These are phyloP conservation scores for Melikaiella ostensackeni DNA, from an alignment of 2,888 invertebrate species.

Conservation along the genomic window DNA sequence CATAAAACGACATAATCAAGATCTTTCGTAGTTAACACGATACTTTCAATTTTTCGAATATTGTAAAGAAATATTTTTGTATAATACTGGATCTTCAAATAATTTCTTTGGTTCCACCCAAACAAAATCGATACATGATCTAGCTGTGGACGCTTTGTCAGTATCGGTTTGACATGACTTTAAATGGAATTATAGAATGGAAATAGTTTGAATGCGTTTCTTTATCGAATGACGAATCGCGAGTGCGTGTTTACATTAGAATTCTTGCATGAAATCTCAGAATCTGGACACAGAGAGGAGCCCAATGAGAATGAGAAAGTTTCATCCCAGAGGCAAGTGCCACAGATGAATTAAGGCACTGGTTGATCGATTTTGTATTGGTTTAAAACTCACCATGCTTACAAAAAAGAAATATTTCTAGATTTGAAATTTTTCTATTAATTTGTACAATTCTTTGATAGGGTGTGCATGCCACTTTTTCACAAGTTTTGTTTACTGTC, in stretches of 20 bases:
- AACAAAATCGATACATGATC: slow-evolving; percentile 33
- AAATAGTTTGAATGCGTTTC: slow-evolving; percentile 44
- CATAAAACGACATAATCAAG: slow-evolving; percentile 23
- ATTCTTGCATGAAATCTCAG: slow-evolving; percentile 69
- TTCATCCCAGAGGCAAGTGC: slow-evolving; percentile 53
- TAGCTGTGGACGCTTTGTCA: slow-evolving; percentile 21
- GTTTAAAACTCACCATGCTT: slow-evolving; percentile 42
- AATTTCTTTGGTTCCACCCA: slow-evolving; percentile 21
- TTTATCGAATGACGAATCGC: slow-evolving; percentile 40
- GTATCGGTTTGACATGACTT: slow-evolving; percentile 35
- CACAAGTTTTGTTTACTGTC: slow-evolving; percentile 39
- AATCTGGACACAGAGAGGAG: slow-evolving; percentile 75
- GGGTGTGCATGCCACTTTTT: slow-evolving; percentile 52
- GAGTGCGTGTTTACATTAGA: slow-evolving; percentile 56
- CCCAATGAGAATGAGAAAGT: slow-evolving; percentile 48
- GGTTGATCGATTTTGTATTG: slow-evolving; percentile 47
- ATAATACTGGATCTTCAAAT: slow-evolving; percentile 6
- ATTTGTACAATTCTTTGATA: slow-evolving; percentile 40
- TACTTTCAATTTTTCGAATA: slow-evolving; percentile 25
- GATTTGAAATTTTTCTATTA: slow-evolving; percentile 16
- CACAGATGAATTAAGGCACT: slow-evolving; percentile 45
- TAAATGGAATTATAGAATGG: slow-evolving; percentile 44
- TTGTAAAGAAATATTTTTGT: neutral
- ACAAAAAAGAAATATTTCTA: slow-evolving; percentile 2
- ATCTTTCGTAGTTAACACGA: slow-evolving; percentile 14